phyloP scores from a whole-genome alignment of 2,113 vertebrate genomes.

The Philantomba maxwellii region DNA sequence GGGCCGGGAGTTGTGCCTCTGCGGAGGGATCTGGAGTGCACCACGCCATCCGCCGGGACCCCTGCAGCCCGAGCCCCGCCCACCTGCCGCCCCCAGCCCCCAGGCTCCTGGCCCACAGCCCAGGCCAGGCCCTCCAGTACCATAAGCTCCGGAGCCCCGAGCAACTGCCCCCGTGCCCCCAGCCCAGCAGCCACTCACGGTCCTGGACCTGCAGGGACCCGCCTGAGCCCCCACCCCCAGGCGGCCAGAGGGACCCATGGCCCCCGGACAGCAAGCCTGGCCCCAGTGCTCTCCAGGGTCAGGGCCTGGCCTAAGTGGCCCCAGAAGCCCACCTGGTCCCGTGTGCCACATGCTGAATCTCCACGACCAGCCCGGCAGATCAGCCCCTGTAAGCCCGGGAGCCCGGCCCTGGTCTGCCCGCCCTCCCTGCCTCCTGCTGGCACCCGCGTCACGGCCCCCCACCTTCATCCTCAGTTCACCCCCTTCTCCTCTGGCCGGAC shows the following conservation, averaged over 20 bases:
- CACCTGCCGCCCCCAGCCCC: background rate
- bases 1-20: background rate
- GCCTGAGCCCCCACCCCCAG: too few relatives aligned
- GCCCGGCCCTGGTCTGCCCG: background rate
- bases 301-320: background rate
- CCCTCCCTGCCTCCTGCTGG: too few relatives aligned
- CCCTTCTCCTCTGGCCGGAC: background rate
- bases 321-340: background rate
- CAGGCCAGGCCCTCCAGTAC: background rate
- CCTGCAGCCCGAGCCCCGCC: background rate
- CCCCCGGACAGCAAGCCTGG: background rate
- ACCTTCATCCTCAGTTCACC: background rate
- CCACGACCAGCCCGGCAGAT: rapidly evolving
- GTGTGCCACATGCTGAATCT: rapidly evolving
- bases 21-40: background rate
- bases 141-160: rapidly evolving
- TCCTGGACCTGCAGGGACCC: rapidly evolving
- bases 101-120: background rate
- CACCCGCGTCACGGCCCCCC: rapidly evolving
- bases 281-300: background rate
- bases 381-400: rapidly evolving
- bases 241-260: rapidly evolving
- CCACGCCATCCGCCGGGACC: rapidly evolving
- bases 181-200: too few relatives aligned
- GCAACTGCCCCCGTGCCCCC: background rate